Evolutionary conservation across 2,797 vertebrate species (phyloP).

Genomic region (Rhodeus uyekii): DNA sequence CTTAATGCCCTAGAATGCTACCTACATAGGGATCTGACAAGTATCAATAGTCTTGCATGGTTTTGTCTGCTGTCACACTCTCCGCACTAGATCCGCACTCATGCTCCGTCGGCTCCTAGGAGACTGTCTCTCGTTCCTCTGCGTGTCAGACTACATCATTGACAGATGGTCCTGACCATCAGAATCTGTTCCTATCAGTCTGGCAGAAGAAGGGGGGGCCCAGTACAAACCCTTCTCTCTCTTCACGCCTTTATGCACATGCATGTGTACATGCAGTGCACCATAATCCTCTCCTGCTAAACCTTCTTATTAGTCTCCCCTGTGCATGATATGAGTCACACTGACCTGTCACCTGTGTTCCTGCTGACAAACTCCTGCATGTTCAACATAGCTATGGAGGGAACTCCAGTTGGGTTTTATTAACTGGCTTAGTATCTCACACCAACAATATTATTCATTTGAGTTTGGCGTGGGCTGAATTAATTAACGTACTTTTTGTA

Average conservation of each 20-base stretch:
- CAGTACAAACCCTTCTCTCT: background rate
- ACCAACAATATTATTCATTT: background rate
- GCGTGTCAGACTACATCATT: constrained; percentile 62
- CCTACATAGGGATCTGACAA: background rate
- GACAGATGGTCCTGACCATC: constrained; percentile 76
- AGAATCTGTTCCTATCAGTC: constrained; percentile 65
- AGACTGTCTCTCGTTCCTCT: constrained; percentile 70
- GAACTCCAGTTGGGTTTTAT: background rate
- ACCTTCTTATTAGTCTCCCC: constrained; percentile 69
- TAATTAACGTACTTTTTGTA: background rate
- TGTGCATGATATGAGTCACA: constrained; percentile 52
- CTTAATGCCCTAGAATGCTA: background rate
- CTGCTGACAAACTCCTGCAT: background rate
- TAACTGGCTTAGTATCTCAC: constrained; percentile 2
- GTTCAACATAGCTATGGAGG: background rate
- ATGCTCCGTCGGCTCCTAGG: constrained; percentile 62
- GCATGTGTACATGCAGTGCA: constrained; percentile 46
- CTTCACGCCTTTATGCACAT: constrained; percentile 11
- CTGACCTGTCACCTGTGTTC: constrained; percentile 26
- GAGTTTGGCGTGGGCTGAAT: background rate
- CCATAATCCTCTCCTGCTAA: constrained; percentile 68
- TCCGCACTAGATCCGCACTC: constrained; percentile 30
- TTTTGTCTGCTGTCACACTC: background rate
- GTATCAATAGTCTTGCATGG: background rate
- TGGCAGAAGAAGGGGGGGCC: constrained; percentile 37